Conservation (phyloP, 2,888 invertebrate species). For the Pammene aurita region DNA sequence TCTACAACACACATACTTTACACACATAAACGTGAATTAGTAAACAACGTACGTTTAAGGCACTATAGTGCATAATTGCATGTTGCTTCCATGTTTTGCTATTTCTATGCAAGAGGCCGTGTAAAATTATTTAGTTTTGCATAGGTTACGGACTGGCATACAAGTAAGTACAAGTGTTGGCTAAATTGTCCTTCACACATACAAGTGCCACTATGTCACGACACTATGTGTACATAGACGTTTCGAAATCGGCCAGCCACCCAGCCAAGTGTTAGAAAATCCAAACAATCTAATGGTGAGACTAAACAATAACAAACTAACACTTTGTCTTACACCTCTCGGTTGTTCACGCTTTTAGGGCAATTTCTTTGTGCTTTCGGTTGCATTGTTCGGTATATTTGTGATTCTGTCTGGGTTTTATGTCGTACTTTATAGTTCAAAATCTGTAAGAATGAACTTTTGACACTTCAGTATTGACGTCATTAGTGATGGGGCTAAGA, state of each 20-base stretch:
- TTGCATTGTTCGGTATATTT: constrained; percentile 50
- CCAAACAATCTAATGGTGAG: constrained; percentile 38
- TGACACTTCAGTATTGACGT: too few species aligned
- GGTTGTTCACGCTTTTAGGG: constrained; percentile 54
- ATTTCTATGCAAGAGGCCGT: constrained; percentile 8
- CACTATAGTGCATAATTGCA: background rate
- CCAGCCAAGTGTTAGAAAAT: constrained; percentile 22
- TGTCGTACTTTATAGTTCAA: too few species aligned
- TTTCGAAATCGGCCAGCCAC: constrained; percentile 30
- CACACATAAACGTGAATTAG: too few species aligned
- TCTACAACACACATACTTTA: too few species aligned
- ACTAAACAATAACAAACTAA: constrained; percentile 43
- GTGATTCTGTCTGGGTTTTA: constrained; percentile 34
- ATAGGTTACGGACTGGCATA: constrained; percentile 25
- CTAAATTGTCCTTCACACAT: constrained; percentile 35
- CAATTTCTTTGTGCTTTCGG: constrained; percentile 51
- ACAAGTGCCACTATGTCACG: constrained; percentile 24
- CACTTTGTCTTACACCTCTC: constrained; percentile 52
- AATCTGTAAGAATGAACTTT: too few species aligned
- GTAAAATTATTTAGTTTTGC: constrained; percentile 30
- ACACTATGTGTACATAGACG: constrained; percentile 24
- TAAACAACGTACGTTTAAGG: too few species aligned
- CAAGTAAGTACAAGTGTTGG: constrained; percentile 8
- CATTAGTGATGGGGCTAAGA: too few species aligned
- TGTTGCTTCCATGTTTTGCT: background rate